phyloP scores from a whole-genome alignment of 2,888 invertebrate genomes.

The Spodoptera exigua region DNA sequence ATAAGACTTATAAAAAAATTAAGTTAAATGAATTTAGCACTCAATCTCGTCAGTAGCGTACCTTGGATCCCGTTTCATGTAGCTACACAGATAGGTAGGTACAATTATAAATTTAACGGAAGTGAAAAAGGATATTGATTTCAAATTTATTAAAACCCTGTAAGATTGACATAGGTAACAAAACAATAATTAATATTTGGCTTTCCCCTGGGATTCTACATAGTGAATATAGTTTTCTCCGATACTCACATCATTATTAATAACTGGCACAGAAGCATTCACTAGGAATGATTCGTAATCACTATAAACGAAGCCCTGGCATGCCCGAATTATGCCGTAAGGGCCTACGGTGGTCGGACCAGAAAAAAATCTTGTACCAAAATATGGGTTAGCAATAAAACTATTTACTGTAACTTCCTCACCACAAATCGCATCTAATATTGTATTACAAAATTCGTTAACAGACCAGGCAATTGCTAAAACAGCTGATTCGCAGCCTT shows the following conservation, averaged over 20 bases:
- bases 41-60: too few relatives aligned
- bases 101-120: neutral
- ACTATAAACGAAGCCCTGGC: conserved; percentile 65
- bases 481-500: conserved; percentile 68
- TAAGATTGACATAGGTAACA: conserved; percentile 36
- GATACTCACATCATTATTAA: conserved; percentile 69
- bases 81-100: too few relatives aligned
- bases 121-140: neutral
- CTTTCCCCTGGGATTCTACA: conserved; percentile 52
- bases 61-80: too few relatives aligned
- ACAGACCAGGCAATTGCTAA: conserved; percentile 75
- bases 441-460: conserved; percentile 71
- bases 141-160: conserved; percentile 54
- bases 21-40: too few relatives aligned
- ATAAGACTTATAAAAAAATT: too few relatives aligned
- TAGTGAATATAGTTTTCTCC: conserved; percentile 72
- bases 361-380: conserved; percentile 76
- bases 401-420: conserved; percentile 65
- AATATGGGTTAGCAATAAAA: conserved; percentile 74
- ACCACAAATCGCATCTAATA: conserved; percentile 71
- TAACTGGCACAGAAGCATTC: conserved; percentile 60
- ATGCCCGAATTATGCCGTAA: conserved; percentile 67
- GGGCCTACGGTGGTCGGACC: conserved; percentile 72
- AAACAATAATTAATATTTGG: conserved; percentile 12
- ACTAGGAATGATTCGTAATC: conserved; percentile 69